Percentiles rank a stretch among this genome's conserved stretches.
Evolutionary conservation across 1,140 invertebrate genomes (phyloP).

Genomic region (Hyles euphorbiae): DNA sequence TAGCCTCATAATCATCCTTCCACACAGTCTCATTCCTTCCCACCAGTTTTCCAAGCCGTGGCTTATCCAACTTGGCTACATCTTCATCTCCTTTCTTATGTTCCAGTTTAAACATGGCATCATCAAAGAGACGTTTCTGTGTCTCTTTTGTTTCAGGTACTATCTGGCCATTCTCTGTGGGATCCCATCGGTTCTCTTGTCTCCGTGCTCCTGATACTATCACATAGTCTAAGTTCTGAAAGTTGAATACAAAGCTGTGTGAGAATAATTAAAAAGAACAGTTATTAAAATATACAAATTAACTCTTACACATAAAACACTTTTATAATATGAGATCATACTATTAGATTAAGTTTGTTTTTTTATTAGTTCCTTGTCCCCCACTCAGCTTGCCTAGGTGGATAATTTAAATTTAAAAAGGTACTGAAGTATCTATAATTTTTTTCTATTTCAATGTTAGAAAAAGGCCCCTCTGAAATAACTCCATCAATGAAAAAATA

Average conservation of each 20-base stretch:
- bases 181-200: conserved; percentile 99
- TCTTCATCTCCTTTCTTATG: conserved; percentile 90
- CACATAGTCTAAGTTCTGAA: conserved; percentile 97
- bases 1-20: conserved; percentile 94
- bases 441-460: no score
- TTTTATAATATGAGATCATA: no score
- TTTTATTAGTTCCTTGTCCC: no score
- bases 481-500: no score
- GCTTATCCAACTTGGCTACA: conserved; percentile 82
- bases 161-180: conserved; percentile 95
- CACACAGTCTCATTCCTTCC: conserved; percentile 86
- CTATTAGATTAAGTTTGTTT: no score
- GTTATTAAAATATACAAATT: not conserved
- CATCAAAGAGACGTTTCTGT: conserved; percentile 90
- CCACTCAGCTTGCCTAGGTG: no score
- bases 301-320: not conserved
- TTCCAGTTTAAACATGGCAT: conserved; percentile 98
- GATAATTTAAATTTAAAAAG: no score
- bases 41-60: conserved; percentile 84
- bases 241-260: conserved; percentile 14
- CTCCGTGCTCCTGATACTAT: conserved; percentile 95
- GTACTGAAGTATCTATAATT: no score
- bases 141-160: conserved; percentile 93
- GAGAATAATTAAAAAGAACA: not conserved
- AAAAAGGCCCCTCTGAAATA: no score